Conservation (phyloP, 2,888 invertebrate genomes). For the Nasonovia ribisnigri region DNA sequence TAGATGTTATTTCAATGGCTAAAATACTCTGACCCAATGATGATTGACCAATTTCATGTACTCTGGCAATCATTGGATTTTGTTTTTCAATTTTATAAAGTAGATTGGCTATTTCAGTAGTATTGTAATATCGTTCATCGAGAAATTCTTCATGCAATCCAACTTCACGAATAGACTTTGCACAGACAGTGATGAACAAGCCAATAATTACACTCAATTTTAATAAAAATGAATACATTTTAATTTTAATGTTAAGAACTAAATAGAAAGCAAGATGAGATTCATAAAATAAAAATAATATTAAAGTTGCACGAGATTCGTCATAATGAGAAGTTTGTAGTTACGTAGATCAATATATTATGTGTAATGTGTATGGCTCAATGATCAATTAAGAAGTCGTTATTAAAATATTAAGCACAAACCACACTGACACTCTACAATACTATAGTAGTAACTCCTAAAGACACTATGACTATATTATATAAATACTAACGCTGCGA, state of each 20-base stretch:
- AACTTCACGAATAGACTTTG: conserved; percentile 33
- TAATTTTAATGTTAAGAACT: conserved; percentile 13
- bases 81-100: conserved; percentile 76
- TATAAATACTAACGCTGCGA: background rate
- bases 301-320: conserved; percentile 35
- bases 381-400: background rate
- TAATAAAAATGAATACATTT: conserved; percentile 46
- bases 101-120: conserved; percentile 78
- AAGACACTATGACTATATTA: background rate
- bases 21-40: conserved; percentile 84
- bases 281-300: conserved; percentile 23
- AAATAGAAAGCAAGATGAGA: background rate
- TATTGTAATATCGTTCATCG: conserved; percentile 73
- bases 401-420: background rate
- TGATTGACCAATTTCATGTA: conserved; percentile 86
- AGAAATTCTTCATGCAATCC: conserved; percentile 66
- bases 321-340: background rate
- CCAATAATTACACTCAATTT: conserved; percentile 13
- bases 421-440: background rate
- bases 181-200: background rate
- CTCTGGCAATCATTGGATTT: conserved; percentile 79
- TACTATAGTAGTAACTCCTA: background rate
- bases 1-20: conserved; percentile 83
- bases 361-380: background rate
- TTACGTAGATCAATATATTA: background rate